These are phyloP conservation scores for Dascyllus trimaculatus DNA, from an alignment of 2,113 vertebrate genomes.

Conservation along the genomic window DNA sequence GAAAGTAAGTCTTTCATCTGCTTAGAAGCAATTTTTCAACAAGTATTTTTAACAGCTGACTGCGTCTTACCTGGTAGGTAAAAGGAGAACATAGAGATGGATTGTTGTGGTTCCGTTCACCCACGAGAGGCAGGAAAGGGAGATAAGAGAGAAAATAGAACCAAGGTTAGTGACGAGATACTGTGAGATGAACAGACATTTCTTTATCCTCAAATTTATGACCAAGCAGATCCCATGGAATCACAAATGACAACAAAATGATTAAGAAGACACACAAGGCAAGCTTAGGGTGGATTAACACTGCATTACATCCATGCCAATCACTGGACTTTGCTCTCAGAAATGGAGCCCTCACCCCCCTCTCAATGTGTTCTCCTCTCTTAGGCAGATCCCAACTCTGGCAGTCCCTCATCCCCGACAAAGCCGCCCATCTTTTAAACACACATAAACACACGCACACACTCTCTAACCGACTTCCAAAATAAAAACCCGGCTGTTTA, in stretches of 20 bases:
- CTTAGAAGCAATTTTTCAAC: background rate
- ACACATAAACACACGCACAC: constrained; percentile 43
- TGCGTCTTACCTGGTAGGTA: constrained; percentile 71
- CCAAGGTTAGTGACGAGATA: constrained; percentile 31
- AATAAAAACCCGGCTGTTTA: constrained; percentile 75
- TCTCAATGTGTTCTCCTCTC: constrained; percentile 27
- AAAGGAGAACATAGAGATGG: background rate
- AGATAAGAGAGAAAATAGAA: constrained; percentile 32
- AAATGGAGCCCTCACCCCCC: constrained; percentile 26
- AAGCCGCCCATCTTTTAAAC: constrained; percentile 33
- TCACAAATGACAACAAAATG: constrained; percentile 34
- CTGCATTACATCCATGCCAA: constrained; percentile 50
- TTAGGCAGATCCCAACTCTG: constrained; percentile 25
- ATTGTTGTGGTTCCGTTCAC: constrained; percentile 40
- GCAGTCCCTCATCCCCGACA: constrained; percentile 51
- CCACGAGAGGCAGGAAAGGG: constrained; percentile 12
- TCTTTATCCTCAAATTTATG: constrained; percentile 21
- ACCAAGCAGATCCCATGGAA: constrained; percentile 23
- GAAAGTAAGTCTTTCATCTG: background rate
- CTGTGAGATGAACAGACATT: background rate
- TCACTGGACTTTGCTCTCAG: constrained; percentile 51
- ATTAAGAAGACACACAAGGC: constrained; percentile 21
- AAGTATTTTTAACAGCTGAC: background rate
- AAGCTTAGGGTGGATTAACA: constrained; percentile 45
- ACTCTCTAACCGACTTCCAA: constrained; percentile 56